Percentiles rank a stretch among this genome's conserved stretches.
Conservation (phyloP, 2,797 vertebrate genomes). For the Gephyroberyx darwinii region DNA sequence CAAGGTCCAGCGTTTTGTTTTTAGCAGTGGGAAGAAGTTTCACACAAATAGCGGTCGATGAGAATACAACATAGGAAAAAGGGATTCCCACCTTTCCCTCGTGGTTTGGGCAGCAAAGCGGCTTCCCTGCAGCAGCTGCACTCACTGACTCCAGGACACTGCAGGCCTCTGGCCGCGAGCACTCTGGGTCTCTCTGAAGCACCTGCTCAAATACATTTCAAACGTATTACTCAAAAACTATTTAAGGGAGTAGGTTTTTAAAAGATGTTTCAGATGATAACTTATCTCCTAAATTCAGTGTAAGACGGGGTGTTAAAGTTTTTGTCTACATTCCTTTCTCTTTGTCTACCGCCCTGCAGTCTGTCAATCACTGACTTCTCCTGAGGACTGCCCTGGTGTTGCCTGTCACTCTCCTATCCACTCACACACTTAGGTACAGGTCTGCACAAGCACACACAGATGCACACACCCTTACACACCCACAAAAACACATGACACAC, state of each 20-base stretch:
- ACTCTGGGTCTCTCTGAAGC: conserved; percentile 89
- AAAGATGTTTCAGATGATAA: background rate
- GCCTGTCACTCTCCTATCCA: background rate
- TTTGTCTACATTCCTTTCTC: background rate
- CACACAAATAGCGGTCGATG: no score
- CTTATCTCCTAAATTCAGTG: background rate
- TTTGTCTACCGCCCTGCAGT: background rate
- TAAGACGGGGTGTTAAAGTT: background rate
- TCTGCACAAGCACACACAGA: background rate
- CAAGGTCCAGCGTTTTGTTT: no score
- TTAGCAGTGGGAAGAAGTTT: no score
- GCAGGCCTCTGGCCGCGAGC: conserved; percentile 81
- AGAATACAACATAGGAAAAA: background rate
- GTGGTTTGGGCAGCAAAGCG: conserved; percentile 93
- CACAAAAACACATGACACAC: conserved; percentile 20
- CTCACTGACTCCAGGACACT: conserved; percentile 86
- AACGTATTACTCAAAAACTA: background rate
- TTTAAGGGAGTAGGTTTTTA: background rate
- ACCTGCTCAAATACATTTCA: conserved; percentile 69
- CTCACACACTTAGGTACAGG: background rate
- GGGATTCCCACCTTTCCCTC: conserved; percentile 78
- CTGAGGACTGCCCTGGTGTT: background rate
- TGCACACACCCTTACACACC: background rate
- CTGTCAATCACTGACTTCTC: background rate
- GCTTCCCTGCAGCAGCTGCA: conserved; percentile 86